A percentile compares a stretch with the other conserved stretches of the same genome.
Conservation (phyloP, 2,797 vertebrate genomes). For the Oceanodroma leucorhoa region DNA sequence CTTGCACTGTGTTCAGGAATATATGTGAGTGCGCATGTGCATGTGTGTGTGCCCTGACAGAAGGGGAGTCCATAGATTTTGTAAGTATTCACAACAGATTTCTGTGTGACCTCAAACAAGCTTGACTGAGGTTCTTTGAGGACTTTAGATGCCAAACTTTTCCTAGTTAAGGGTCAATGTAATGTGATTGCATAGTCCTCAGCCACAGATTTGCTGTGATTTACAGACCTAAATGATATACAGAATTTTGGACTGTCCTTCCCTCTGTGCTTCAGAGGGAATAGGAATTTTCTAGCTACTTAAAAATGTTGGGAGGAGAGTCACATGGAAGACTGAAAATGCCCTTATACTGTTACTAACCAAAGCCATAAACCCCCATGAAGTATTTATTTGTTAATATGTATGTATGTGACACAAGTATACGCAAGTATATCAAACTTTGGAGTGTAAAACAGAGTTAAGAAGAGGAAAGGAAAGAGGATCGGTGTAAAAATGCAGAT, state of each 20-base stretch:
- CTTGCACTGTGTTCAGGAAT: neutral
- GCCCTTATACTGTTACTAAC: neutral
- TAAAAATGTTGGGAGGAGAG: neutral
- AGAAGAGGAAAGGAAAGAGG: neutral
- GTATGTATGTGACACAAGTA: neutral
- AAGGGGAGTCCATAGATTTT: neutral
- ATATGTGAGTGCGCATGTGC: accelerated
- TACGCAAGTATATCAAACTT: neutral
- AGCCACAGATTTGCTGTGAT: neutral
- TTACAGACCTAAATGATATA: neutral
- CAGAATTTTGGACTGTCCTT: neutral
- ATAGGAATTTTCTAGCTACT: neutral
- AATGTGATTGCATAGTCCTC: neutral
- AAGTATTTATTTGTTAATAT: neutral
- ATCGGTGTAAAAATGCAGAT: neutral
- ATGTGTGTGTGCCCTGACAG: neutral
- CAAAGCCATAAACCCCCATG: neutral
- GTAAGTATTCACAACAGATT: neutral
- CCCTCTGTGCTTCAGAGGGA: neutral
- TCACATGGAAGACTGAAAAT: neutral
- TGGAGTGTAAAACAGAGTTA: neutral
- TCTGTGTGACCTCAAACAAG: neutral
- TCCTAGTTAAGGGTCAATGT: neutral
- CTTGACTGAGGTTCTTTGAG: neutral
- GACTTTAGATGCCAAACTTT: neutral